Percentiles rank a stretch among this genome's conserved stretches.
These are phyloP conservation scores for Caenorhabditis afra DNA, from an alignment of 2,888 invertebrate genomes.

Conservation along the genomic window DNA sequence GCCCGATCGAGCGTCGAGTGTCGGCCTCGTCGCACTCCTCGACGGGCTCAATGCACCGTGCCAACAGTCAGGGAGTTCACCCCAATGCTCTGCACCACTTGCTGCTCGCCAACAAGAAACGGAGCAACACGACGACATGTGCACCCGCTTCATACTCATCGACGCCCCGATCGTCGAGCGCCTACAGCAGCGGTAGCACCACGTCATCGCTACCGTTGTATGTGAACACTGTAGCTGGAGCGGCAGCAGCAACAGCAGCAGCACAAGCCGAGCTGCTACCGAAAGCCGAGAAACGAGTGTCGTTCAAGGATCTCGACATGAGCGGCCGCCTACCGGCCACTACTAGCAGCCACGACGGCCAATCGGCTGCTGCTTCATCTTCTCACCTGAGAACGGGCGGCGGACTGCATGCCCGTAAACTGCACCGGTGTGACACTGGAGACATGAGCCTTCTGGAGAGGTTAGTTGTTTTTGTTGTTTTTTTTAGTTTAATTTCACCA, in stretches of 20 bases:
- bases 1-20: constrained; percentile 60
- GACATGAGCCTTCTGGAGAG: constrained; percentile 55
- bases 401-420: constrained; percentile 50
- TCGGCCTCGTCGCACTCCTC: constrained; percentile 51
- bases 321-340: constrained; percentile 45
- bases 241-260: constrained; percentile 29
- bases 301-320: constrained; percentile 62
- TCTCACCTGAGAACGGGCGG: constrained; percentile 36
- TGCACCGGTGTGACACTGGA: constrained; percentile 58
- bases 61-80: constrained; percentile 28
- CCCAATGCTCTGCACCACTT: constrained; percentile 51
- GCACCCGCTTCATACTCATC: constrained; percentile 24
- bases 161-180: constrained; percentile 21
- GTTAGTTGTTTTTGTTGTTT: constrained; percentile 31
- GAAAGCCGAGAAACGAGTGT: constrained; percentile 63
- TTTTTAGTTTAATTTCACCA: neutral
- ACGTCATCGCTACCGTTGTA: constrained; percentile 45
- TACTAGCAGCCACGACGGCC: constrained; percentile 12
- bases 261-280: constrained; percentile 25
- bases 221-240: constrained; percentile 30
- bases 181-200: constrained; percentile 32
- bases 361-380: constrained; percentile 30
- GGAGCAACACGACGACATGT: constrained; percentile 52
- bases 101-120: constrained; percentile 55
- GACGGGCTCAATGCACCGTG: constrained; percentile 49